Evolutionary conservation across 2,113 vertebrate species (phyloP), one percentile per base, ranked within the genome.

Genomic region (Micronycteris hirsuta): DNA sequence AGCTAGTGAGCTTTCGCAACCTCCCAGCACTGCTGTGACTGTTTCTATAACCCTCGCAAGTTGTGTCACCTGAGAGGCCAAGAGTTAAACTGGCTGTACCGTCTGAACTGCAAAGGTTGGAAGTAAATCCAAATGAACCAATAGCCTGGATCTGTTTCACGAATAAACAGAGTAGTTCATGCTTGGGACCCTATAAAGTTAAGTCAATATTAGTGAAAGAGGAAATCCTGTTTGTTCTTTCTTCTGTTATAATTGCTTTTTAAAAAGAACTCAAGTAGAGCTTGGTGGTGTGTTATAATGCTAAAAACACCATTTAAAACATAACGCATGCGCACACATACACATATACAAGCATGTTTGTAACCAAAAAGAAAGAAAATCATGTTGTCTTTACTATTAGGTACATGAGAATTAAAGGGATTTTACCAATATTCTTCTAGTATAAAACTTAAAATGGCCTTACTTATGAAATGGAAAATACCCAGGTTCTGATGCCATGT

Each of bases 161-260:
- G 71, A 96, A 93, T 96, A 97, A 97, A 97, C 91, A 97, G 85
- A 98, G 49, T 28, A 65, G 73, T 97, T 96, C 91, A 95, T 83
- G 91, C 76, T 63, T 89, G 83, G n/a, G 96, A 97, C 82, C 89
- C 95, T 96, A 95, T 96, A 95, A 97, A 97, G 89, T 95, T 95
- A 96, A 95, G 93, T 97, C 97, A 98, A 95, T 97, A 96, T 95
- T 97, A 94, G 89, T 94, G 93, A 93, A 47, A 95, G 84, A 97
- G 93, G 91, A 97, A 97, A 96, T 97, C 65, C 94, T 93, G 81
- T 94, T 97, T 96, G 82, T 94, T 96, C 93, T 94, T 88, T 93
- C 52, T 97, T 98, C 93, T 96, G 80, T 89, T 96, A 70, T 80
- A 95, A 76, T 54, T 96, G 71, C 45, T 89, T 97, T 93, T n/a